Evolutionary conservation across 2,113 vertebrate species (phyloP).

Genomic region (Parotia lawesii): DNA sequence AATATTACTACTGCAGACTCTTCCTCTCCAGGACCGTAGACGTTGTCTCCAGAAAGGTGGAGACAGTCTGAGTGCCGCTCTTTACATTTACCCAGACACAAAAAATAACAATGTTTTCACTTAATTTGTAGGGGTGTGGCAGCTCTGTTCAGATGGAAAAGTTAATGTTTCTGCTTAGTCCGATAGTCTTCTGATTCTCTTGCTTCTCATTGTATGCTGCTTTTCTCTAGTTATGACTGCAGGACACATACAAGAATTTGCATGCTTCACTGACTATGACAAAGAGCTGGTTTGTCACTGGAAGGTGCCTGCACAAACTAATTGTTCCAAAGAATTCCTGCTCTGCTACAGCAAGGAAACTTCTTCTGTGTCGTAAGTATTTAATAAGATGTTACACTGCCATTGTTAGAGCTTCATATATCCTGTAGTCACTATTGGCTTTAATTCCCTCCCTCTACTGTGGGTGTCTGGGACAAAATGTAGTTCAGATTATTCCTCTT

Average conservation of each 20-base stretch:
- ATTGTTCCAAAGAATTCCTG: conserved; percentile 58
- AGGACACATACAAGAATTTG: not conserved
- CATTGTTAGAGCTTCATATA: not conserved
- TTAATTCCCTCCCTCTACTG: not conserved
- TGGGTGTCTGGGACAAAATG: not conserved
- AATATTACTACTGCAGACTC: not conserved
- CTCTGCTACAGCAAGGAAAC: not conserved
- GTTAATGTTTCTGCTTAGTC: not conserved
- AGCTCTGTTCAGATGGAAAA: not conserved
- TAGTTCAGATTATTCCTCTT: not conserved
- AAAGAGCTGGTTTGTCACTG: conserved; percentile 61
- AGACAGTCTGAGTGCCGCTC: not conserved
- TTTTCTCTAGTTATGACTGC: conserved; percentile 18
- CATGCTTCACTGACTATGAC: conserved; percentile 65
- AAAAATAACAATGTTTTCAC: not conserved
- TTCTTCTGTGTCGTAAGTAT: not conserved
- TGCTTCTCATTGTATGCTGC: not conserved
- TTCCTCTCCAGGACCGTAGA: not conserved
- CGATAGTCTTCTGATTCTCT: not conserved
- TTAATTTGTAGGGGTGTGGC: not conserved
- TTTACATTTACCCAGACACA: not conserved
- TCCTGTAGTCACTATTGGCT: not conserved
- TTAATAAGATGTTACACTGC: not conserved
- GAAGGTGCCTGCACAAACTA: not conserved
- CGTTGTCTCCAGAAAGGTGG: not conserved